Evolutionary conservation across 1,140 invertebrate genomes (phyloP), one percentile per base, ranked within the genome.

Genomic region (Asobara japonica): DNA sequence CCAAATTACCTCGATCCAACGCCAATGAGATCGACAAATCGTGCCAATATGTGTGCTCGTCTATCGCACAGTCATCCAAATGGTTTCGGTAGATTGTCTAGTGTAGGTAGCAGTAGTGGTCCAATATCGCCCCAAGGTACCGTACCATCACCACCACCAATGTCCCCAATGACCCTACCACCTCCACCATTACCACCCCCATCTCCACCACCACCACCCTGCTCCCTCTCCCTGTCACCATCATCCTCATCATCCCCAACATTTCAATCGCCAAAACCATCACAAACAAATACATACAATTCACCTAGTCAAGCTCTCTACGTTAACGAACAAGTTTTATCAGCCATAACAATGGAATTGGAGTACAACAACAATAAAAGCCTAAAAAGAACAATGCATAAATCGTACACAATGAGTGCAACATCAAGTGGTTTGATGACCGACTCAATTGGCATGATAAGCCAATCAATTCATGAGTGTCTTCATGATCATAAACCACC

Each of bases 41-140:
- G 82, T 20, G 25, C 45, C 3, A 70, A 41, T 38, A 3, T 25
- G 51, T 25, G 74, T 72, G 16, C 76, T 27, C 81, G 82, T 81
- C 79, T 86, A 71, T 74, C 76, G 56, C 83, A 89, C 74, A 89
- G 86, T 78, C 87, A 89, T 29, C 84, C 86, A 69, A 89, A 88
- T 77, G 85, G 82, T 69, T 76, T 83, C 51, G 81, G 79, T 56
- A 80, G 88, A 79, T 74, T 89, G 31, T 79, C 79, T 31, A 88
- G 85, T 61, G 79, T 88, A 6, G 85, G 82, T 22, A 88, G 87
- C 65, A 89, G 89, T 64, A 90, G 89, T 79, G 90, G 90, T 68
- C 87, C 89, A 30, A 83, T 89, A 45, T 88, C 89, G 61, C 90
- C 90, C 60, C 85, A 86, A 73, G 84, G 84, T 31, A 90, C 89